A percentile compares a stretch with the other conserved stretches of the same genome.
These are phyloP conservation scores for Diceros bicornis DNA, from an alignment of 2,797 vertebrate species.

Conservation along the genomic window DNA sequence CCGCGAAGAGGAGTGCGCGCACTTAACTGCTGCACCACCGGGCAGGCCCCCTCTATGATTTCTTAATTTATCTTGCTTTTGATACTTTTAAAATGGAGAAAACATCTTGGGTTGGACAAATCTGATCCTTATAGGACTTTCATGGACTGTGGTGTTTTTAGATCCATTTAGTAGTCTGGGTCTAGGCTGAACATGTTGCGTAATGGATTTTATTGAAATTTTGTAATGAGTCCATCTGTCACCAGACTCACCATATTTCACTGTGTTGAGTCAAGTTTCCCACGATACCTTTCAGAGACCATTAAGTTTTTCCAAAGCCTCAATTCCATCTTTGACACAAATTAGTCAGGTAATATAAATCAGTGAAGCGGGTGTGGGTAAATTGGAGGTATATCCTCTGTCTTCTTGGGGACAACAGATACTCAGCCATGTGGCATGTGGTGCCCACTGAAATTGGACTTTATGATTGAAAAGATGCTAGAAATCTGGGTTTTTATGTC, in stretches of 20 bases:
- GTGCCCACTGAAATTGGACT: neutral
- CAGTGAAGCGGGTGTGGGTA: neutral
- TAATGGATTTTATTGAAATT: conserved; percentile 8
- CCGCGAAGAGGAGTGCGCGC: too few relatives aligned
- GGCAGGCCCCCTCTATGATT: neutral
- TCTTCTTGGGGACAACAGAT: too few relatives aligned
- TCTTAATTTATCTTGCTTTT: conserved; percentile 28
- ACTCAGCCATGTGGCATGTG: neutral
- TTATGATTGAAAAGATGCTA: neutral
- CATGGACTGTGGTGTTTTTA: conserved; percentile 16
- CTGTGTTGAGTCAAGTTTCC: conserved; percentile 5
- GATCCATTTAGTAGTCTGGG: neutral
- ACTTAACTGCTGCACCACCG: too few relatives aligned
- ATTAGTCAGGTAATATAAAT: neutral
- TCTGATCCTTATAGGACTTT: neutral
- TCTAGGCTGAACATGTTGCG: neutral
- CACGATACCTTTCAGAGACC: neutral
- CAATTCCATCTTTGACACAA: neutral
- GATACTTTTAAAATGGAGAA: neutral
- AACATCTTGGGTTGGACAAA: neutral
- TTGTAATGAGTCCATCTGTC: conserved; percentile 28
- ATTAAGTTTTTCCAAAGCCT: neutral
- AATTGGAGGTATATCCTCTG: neutral
- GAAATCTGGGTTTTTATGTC: neutral
- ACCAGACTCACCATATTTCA: neutral